phyloP scores from a whole-genome alignment of 2,797 vertebrate genomes.

The Eupleurogrammus muticus region DNA sequence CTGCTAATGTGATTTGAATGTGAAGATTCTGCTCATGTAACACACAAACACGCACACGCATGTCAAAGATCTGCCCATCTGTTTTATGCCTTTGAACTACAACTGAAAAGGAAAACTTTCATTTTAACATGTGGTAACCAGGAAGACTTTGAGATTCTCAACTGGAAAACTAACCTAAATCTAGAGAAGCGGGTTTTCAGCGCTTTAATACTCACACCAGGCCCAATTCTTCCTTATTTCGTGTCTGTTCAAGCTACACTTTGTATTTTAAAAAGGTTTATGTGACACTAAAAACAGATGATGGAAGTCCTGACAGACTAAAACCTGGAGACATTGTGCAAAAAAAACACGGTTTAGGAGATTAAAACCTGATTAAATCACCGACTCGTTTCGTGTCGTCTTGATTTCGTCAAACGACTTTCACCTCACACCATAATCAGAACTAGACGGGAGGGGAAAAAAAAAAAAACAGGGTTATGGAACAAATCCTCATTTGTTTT shows the following conservation, averaged over 20 bases:
- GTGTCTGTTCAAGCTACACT: constrained; percentile 57
- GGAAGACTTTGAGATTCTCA: neutral
- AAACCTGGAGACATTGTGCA: constrained; percentile 53
- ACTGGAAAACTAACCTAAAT: neutral
- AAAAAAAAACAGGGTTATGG: too few species aligned
- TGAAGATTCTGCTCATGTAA: neutral
- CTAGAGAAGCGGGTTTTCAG: constrained; percentile 2
- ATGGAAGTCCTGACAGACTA: constrained; percentile 29
- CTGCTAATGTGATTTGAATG: constrained; percentile 43
- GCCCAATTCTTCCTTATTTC: constrained; percentile 43
- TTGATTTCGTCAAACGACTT: too few species aligned
- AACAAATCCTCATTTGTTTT: too few species aligned
- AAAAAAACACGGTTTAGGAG: constrained; percentile 54
- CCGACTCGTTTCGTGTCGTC: neutral
- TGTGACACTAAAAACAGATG: constrained; percentile 51
- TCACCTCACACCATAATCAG: too few species aligned
- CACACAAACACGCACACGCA: neutral
- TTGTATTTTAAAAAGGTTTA: constrained; percentile 61
- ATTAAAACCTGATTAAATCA: constrained; percentile 72
- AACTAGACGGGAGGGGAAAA: too few species aligned
- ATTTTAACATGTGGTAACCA: constrained; percentile 2
- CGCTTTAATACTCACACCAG: constrained; percentile 19
- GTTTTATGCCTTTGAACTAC: constrained; percentile 5
- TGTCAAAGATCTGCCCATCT: neutral
- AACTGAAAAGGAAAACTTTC: neutral